Evolutionary conservation across 2,888 invertebrate species (phyloP), one percentile per base, ranked within the genome.

Genomic region (Aphodius granarius): DNA sequence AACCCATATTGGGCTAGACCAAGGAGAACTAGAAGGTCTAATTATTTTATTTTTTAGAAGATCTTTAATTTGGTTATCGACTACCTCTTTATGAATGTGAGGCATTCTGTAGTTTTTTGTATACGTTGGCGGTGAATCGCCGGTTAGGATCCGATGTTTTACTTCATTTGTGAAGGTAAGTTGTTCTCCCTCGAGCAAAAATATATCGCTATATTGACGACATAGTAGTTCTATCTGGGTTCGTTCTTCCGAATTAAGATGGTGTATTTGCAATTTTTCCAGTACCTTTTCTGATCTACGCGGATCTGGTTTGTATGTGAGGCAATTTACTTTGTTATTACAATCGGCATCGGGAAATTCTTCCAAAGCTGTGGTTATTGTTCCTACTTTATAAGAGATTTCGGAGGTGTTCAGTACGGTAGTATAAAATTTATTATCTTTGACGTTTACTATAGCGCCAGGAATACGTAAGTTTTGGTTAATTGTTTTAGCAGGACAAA

Each of bases 51-150:
- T 71, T n/a, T 13, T 22, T 63, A 84, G 64, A 81, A 84, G 81
- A 76, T 82, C 77, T 63, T 80, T 62, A 5, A 83, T 79, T 81
- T 84, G 83, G 6, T 71, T 79, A 4, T 84, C 80, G 0, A 86
- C 84, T 78, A 85, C 86, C 15, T 73, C 43, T 74, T 83, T 79
- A 79, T 85, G 83, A 19, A 82, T 78, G 20, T 83, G 79, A 0
- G 86, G 86, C 73, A 85, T 85, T 9, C 85, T 78, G 76, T 86
- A 86, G 2, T 81, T 79, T 81, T 85, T 85, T 0, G 82, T 76
- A 71, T 81, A 82, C 3, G 85, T 81, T 0, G 85, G 85, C 5
- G 78, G 76, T 13, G 80, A 72, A 1, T 81, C 79, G 0, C 76
- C 80, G 0, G 83, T 83, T 23, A 78, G 77, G n/a, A 87, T 87